These are phyloP conservation scores for Drosophila bocki DNA, from an alignment of 1,140 invertebrate genomes.

Conservation along the genomic window DNA sequence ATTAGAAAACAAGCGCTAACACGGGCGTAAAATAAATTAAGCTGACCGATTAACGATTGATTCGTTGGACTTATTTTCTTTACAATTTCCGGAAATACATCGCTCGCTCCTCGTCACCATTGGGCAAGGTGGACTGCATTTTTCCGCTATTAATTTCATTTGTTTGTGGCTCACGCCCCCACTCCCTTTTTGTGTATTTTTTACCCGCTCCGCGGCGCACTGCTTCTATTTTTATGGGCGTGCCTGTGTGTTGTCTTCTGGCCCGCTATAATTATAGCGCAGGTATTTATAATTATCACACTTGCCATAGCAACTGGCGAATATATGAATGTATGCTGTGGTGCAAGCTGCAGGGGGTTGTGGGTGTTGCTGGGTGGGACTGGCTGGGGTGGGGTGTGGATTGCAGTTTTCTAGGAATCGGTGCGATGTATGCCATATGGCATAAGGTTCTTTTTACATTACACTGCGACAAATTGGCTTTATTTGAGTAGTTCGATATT, in stretches of 20 bases:
- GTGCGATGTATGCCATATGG: slow-evolving; percentile 32
- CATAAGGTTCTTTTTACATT: slow-evolving; percentile 4
- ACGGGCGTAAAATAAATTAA: neutral
- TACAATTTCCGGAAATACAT: slow-evolving; percentile 40
- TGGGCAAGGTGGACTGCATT: slow-evolving; percentile 23
- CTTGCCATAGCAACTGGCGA: slow-evolving; percentile 55
- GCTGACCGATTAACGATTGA: slow-evolving; percentile 11
- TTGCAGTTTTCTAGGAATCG: slow-evolving; percentile 47
- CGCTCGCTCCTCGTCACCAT: neutral
- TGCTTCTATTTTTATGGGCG: slow-evolving; percentile 72
- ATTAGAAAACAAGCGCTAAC: slow-evolving; percentile 1
- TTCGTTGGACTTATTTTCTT: neutral
- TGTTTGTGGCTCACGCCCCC: neutral
- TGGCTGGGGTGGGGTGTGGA: neutral
- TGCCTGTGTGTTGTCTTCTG: slow-evolving; percentile 67
- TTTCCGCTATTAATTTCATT: slow-evolving; percentile 15
- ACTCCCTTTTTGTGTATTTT: neutral
- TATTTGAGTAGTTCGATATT: neutral
- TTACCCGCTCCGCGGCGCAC: slow-evolving; percentile 9
- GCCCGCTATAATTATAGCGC: slow-evolving; percentile 74
- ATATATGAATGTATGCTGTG: slow-evolving; percentile 15
- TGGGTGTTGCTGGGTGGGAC: slow-evolving; percentile 15
- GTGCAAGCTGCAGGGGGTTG: slow-evolving; percentile 40
- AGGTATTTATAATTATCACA: slow-evolving; percentile 76
- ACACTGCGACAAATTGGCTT: neutral